Evolutionary conservation across 2,797 vertebrate species (phyloP), one percentile per base, ranked within the genome.

Genomic region (Lophura swinhoii): DNA sequence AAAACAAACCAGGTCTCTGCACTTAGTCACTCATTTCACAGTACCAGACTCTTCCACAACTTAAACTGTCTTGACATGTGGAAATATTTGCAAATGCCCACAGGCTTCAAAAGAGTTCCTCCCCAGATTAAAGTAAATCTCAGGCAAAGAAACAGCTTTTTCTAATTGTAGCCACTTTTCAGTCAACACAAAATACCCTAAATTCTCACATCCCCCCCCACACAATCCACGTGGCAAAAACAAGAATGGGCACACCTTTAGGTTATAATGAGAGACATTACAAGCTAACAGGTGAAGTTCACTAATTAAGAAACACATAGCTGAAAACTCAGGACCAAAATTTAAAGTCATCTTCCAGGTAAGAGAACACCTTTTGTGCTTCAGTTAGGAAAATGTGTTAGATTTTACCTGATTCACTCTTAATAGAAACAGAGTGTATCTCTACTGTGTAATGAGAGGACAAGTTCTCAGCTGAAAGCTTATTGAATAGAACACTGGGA

Each of bases 1-100:
- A 75, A 94, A 94, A 43, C 74, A 81, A 94, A 48, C 20, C 91
- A 94, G 84, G 41, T 77, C 87, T 91, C 83, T 94, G 43, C 85
- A 84, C 91, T 95, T 92, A 76, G 55, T 81, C 93, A 85, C 48
- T 95, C 90, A 71, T 84, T 96, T 88, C 87, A 83, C 46, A 94
- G 91, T 81, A 76, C 53, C 78, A 44, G 95, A 68, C 64, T 67
- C 66, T 86, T 95, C 82, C 90, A 70, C 24, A 76, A 37, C 46
- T 88, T 69, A 85, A 90, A 37, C 43, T 58, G 31, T 43, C 74
- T 51, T 83, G 70, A 94, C 68, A 72, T 41, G 41, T 74, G 89
- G 70, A 93, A 94, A 49, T 55, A 53, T 77, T 82, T 87, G 53
- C 84, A 92, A 90, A 94, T 91, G 73, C 73, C 88, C 79, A 86